Base-by-base conservation (phyloP, 1,140 invertebrate genomes). In the Drusus annulatus region DNA sequence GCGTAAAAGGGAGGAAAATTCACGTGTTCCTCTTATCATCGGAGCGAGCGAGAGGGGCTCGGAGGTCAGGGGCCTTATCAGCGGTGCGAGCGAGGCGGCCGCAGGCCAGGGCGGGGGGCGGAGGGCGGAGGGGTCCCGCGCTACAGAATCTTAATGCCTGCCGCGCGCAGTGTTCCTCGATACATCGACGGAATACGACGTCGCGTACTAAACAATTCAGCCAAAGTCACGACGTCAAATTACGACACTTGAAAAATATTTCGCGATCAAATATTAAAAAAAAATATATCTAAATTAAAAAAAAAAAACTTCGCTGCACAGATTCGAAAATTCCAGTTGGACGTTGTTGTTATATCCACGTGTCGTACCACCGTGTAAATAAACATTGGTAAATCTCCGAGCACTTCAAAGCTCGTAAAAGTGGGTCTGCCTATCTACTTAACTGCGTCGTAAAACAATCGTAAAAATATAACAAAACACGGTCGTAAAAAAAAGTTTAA, bases 361-460 rank as follows among this genome's bases (percentile, higher is more conserved):
- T 71, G 68, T 71, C 25, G 68, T 13, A 51, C 68, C 25, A 51
- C 68, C 68, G 68, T 71, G 68, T 71, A 71, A 71, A 71, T 71
- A 71, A 71, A 71, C 68, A 71, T 71, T 71, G 68, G 71, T 58
- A 75, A 75, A 56, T 58, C 71, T 60, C 51, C 23, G 71, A 19
- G 71, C 76, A 79, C 85, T 89, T 87, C 87, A 87, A 88, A 87
- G 86, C 60, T 71, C 88, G 86, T 89, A 89, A 89, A 87, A 86
- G 84, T 85, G 85, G 86, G 87, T 86, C 86, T 86, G 75, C 56
- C 80, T 81, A 75, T 76, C 85, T 74, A 28, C 54, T 60, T 80
- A 69, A 82, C 78, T 79, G 63, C 86, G 75, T 88, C 87, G 86
- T 89, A 88, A 89, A 89, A 89, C 87, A 89, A 88, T 89, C 88